A percentile compares a stretch with the other conserved stretches of the same genome.
These are phyloP conservation scores for Hestina assimilis DNA, from an alignment of 1,140 invertebrate genomes.

Conservation along the genomic window DNA sequence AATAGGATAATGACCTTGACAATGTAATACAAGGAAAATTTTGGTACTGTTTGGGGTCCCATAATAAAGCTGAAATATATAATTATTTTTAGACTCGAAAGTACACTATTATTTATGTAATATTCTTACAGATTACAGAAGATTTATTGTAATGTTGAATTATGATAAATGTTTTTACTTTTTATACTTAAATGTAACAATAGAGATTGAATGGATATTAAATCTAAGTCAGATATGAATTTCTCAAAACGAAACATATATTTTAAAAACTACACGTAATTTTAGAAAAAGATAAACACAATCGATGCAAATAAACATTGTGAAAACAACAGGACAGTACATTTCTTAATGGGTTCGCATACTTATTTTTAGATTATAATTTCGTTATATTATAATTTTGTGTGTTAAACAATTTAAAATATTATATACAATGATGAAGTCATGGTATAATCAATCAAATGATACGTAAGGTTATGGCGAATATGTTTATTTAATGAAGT, in stretches of 20 bases:
- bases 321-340: not conserved
- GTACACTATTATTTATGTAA: not conserved
- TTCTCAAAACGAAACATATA: too few species aligned
- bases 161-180: too few species aligned
- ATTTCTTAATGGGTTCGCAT: not conserved
- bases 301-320: not conserved
- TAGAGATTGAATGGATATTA: too few species aligned
- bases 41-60: slow-evolving; percentile 63
- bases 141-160: too few species aligned
- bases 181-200: too few species aligned
- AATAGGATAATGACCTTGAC: slow-evolving; percentile 71
- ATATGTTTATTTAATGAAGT: slow-evolving; percentile 26
- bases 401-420: not conserved
- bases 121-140: too few species aligned
- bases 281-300: not conserved
- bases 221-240: too few species aligned
- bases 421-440: slow-evolving; percentile 49
- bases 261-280: not conserved
- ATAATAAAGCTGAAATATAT: slow-evolving; percentile 57
- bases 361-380: not conserved
- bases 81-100: not conserved
- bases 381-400: not conserved
- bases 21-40: slow-evolving; percentile 69
- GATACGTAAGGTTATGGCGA: slow-evolving; percentile 50
- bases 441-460: slow-evolving; percentile 57